Percentiles rank a stretch among this genome's conserved stretches.
These are phyloP conservation scores for Sebastes hubbsi DNA, from an alignment of 2,797 vertebrate species.

Conservation along the genomic window DNA sequence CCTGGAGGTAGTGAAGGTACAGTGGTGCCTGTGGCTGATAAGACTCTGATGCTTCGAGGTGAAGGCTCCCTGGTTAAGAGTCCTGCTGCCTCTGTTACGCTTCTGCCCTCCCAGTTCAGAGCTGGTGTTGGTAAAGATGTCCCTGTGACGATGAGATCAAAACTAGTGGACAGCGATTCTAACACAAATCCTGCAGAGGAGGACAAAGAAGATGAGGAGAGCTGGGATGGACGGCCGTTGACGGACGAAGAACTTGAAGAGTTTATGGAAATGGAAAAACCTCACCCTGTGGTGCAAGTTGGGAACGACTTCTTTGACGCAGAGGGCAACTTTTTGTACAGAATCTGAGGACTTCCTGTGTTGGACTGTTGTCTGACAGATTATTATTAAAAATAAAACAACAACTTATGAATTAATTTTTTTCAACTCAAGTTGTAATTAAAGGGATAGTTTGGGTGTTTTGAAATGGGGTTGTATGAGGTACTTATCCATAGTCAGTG, in stretches of 20 bases:
- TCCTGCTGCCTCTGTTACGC: not conserved
- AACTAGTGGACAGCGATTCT: not conserved
- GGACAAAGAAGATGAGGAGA: slow-evolving; percentile 51
- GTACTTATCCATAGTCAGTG: too few species aligned
- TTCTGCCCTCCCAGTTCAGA: not conserved
- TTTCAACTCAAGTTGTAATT: not conserved
- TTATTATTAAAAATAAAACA: not conserved
- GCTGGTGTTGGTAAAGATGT: not conserved
- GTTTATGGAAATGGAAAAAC: slow-evolving; percentile 59
- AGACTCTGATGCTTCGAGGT: slow-evolving; percentile 17
- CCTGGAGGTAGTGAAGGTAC: slow-evolving; percentile 18
- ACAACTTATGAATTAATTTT: not conserved
- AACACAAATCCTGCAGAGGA: not conserved
- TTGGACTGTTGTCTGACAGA: not conserved
- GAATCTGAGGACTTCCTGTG: slow-evolving; percentile 73
- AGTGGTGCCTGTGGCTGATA: slow-evolving; percentile 33
- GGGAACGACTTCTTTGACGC: slow-evolving; percentile 87
- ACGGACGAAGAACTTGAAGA: slow-evolving; percentile 71
- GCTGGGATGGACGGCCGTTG: slow-evolving; percentile 62
- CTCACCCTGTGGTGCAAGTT: slow-evolving; percentile 69
- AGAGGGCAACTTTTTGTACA: slow-evolving; percentile 87
- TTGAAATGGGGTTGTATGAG: too few species aligned
- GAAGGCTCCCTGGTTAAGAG: slow-evolving; percentile 4
- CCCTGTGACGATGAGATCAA: not conserved
- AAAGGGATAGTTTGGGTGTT: too few species aligned